Evolutionary conservation across 2,113 vertebrate genomes (phyloP).

Genomic region (Dicerorhinus sumatrensis): DNA sequence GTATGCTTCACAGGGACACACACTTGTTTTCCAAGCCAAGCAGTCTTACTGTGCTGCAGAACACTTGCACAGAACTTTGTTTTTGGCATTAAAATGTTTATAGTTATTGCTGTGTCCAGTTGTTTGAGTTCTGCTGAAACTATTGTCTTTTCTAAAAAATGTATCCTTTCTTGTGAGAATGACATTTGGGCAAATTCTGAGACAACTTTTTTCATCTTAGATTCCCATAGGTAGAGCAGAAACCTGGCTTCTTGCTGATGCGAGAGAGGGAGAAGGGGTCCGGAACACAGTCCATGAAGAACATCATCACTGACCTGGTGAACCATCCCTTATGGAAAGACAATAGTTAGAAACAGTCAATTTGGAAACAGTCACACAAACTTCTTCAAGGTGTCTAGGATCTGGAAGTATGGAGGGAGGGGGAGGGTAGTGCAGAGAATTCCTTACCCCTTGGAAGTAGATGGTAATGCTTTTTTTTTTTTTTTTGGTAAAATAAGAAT

Average conservation of each 20-base stretch:
- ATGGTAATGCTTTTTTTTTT: not conserved
- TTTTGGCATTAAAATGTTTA: conserved; percentile 78
- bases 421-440: not conserved
- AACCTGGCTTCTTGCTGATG: not conserved
- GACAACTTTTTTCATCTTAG: not conserved
- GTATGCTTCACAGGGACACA: not conserved
- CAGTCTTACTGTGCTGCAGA: not conserved
- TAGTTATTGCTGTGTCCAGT: not conserved
- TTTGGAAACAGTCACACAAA: not conserved
- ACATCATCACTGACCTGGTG: fast-evolving
- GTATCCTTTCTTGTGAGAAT: not conserved
- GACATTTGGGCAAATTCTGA: not conserved
- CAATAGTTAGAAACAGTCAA: not conserved
- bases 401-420: not conserved
- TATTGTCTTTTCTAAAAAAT: not conserved
- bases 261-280: fast-evolving
- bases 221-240: not conserved
- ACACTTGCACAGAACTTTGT: conserved; percentile 47
- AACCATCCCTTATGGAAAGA: not conserved
- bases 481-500: not conserved
- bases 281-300: not conserved
- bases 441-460: not conserved
- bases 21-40: not conserved
- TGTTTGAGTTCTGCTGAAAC: not conserved
- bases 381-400: not conserved